A percentile compares a stretch with the other conserved stretches of the same genome.
These are phyloP conservation scores for Marmota flaviventris DNA, from an alignment of 2,113 vertebrate genomes.

Conservation along the genomic window DNA sequence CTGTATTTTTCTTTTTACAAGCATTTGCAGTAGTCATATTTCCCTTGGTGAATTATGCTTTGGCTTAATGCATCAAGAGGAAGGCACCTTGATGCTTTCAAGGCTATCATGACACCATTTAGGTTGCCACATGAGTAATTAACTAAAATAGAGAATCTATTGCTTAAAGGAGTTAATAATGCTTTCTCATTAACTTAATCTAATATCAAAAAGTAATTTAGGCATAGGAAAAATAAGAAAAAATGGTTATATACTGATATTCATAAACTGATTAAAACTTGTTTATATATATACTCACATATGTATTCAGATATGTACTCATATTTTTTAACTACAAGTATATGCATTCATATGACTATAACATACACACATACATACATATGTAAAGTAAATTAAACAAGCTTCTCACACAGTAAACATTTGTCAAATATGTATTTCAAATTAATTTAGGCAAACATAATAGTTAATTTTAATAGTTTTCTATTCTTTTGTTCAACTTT, in stretches of 20 bases:
- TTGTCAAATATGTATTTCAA: no score
- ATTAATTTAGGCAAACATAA: no score
- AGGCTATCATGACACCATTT: not conserved
- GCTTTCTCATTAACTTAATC: not conserved
- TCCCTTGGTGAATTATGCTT: not conserved
- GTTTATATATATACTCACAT: not conserved
- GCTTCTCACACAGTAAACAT: no score
- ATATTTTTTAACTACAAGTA: constrained; percentile 15
- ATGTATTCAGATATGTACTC: not conserved
- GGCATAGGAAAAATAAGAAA: not conserved
- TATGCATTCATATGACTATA: not conserved
- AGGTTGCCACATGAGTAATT: not conserved
- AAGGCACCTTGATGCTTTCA: not conserved
- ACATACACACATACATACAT: not conserved
- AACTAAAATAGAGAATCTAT: not conserved
- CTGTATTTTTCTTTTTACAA: constrained; percentile 52
- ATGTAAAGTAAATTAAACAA: no score
- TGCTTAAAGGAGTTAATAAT: not conserved
- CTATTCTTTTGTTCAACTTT: no score
- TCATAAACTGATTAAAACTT: not conserved
- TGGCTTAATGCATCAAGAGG: not conserved
- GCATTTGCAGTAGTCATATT: constrained; percentile 21
- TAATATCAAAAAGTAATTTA: not conserved
- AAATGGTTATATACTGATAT: not conserved
- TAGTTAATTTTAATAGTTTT: no score